phyloP scores from a whole-genome alignment of 2,113 vertebrate genomes.

The Astur gentilis region DNA sequence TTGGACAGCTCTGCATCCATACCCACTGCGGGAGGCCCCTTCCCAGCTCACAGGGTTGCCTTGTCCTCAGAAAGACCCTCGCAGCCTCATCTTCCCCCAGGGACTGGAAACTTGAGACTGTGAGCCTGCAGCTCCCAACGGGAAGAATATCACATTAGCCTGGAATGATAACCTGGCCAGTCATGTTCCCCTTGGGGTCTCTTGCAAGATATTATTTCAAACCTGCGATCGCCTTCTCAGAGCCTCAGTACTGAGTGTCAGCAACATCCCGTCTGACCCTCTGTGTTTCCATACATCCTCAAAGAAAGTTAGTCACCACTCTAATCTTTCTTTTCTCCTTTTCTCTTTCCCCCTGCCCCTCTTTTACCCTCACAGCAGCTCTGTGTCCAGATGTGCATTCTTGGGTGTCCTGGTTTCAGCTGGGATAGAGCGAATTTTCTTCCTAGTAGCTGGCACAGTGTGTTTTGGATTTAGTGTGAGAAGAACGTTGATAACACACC shows the following conservation, averaged over 20 bases:
- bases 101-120: slow-evolving; percentile 20
- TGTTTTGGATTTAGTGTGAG: no score
- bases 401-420: no score
- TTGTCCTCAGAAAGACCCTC: background rate
- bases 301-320: background rate
- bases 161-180: background rate
- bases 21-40: background rate
- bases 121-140: background rate
- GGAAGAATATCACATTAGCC: background rate
- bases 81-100: background rate
- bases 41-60: background rate
- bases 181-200: background rate
- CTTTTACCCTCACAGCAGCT: background rate
- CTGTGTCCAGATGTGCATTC: background rate
- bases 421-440: no score
- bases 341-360: background rate
- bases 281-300: background rate
- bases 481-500: no score
- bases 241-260: background rate
- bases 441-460: no score
- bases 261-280: background rate
- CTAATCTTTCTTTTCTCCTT: background rate
- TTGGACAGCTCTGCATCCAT: background rate
- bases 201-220: slow-evolving; percentile 14
- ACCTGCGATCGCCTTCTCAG: background rate